Evolutionary conservation across 1,140 invertebrate species (phyloP).

Genomic region (Drosophila nebulosa): DNA sequence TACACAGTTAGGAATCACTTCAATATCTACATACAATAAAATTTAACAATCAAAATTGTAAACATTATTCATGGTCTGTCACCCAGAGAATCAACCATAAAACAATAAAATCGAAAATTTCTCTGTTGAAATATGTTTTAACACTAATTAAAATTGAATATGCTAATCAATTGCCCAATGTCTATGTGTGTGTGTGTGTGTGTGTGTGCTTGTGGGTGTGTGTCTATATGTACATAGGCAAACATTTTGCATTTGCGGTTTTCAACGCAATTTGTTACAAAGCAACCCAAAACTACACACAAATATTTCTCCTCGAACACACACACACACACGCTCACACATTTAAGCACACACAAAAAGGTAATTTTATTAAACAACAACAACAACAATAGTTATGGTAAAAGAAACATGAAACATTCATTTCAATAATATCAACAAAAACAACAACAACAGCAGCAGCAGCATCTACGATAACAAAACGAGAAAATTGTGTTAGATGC

Average conservation of each 20-base stretch:
- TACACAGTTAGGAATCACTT: background rate
- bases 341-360: conserved; percentile 36
- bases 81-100: conserved; percentile 15
- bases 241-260: conserved; percentile 52
- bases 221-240: conserved; percentile 29
- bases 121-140: conserved; percentile 37
- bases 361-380: conserved; percentile 56
- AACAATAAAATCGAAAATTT: conserved; percentile 18
- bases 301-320: background rate
- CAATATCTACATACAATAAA: conserved; percentile 14
- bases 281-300: conserved; percentile 7
- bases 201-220: background rate
- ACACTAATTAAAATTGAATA: conserved; percentile 59
- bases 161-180: conserved; percentile 48
- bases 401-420: conserved; percentile 40
- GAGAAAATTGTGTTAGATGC: conserved; percentile 7
- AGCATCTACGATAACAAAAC: conserved; percentile 19
- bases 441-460: background rate
- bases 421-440: conserved; percentile 46
- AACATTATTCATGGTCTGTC: conserved; percentile 53
- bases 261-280: conserved; percentile 53
- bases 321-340: background rate
- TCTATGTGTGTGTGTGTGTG: background rate
- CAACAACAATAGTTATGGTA: conserved; percentile 1
- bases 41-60: conserved; percentile 51